Conservation (phyloP, 1,140 invertebrate species). For the Andrena cerasifolii region DNA sequence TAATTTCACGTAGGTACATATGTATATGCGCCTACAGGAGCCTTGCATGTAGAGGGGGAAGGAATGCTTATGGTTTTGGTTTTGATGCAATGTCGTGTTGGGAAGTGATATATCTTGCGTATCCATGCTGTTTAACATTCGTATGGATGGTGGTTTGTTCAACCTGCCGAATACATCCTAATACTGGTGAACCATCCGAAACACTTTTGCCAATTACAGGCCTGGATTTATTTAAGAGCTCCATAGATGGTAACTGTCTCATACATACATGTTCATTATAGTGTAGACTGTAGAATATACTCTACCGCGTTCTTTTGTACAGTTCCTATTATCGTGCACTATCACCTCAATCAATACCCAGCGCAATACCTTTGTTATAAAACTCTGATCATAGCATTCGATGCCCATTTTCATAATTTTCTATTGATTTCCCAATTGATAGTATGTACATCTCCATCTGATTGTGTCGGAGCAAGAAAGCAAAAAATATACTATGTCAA, state of each 20-base stretch:
- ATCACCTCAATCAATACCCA: background rate
- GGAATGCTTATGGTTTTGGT: conserved; percentile 22
- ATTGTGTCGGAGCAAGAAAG: no score
- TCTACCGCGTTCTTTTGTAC: background rate
- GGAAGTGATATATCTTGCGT: conserved; percentile 21
- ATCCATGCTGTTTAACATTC: conserved; percentile 25
- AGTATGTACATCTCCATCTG: no score
- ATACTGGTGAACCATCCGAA: background rate
- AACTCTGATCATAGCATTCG: no score
- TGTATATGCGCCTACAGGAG: no score
- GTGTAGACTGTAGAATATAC: background rate
- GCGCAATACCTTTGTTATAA: background rate
- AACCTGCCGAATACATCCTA: background rate
- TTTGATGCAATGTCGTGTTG: conserved; percentile 43
- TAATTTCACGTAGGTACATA: no score
- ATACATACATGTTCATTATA: conserved; percentile 6
- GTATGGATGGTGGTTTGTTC: background rate
- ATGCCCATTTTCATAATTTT: no score
- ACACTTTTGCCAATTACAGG: background rate
- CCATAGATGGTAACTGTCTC: conserved; percentile 45
- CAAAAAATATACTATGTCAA: no score
- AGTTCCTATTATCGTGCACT: background rate
- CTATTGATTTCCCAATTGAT: background rate
- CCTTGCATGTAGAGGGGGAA: no score
- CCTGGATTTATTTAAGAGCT: background rate